Base-by-base conservation (phyloP, 2,797 vertebrate genomes). In the Eutrigla gurnardus region DNA sequence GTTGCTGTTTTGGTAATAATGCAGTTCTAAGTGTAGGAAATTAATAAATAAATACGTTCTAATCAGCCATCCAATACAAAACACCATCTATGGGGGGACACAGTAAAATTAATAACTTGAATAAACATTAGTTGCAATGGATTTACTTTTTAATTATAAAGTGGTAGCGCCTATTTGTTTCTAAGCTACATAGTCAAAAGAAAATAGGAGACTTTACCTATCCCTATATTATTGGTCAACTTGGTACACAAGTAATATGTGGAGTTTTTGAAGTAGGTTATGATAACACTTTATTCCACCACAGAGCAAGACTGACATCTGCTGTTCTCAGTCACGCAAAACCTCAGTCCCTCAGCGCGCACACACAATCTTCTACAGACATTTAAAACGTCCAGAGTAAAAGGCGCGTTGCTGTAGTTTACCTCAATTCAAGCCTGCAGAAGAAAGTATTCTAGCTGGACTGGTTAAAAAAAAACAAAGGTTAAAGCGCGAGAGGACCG, bases 291-390 rank as follows among this genome's bases (percentile, higher is more conserved):
- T 4, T 25, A 3, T 53, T 65, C 33, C 32, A 80, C 17, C 75
- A 63, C 58, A 78, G 90, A 85, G 73, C 85, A 91, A 91, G 49
- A 89, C 82, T 91, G 92, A 87, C 91, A 88, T 61, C 93, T 92
- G 70, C 83, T 83, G 91, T 80, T 60, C 18, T 13, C 8, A 12
- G 15, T 10, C 1, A 46, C 2, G 2, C 25, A 80, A 3, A 52
- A 7, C 55, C 1, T 63, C 33, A 15, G 5, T 5, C 7, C 5
- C 0, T 11, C 6, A 7, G 3, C 2, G 17, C 5, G 10, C 18
- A 37, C 17, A n/a, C 4, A 47, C 0, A 2, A 4, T 6, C 11
- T 17, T 39, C 39, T 32, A 3, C 3, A 5, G 6, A 40, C 11
- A 33, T 65, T 40, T 49, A 6, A 42, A 45, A 9, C 4, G 0